Evolutionary conservation across 2,113 vertebrate genomes (phyloP), one percentile per base, ranked within the genome.

Genomic region (Paradisaea rubra): DNA sequence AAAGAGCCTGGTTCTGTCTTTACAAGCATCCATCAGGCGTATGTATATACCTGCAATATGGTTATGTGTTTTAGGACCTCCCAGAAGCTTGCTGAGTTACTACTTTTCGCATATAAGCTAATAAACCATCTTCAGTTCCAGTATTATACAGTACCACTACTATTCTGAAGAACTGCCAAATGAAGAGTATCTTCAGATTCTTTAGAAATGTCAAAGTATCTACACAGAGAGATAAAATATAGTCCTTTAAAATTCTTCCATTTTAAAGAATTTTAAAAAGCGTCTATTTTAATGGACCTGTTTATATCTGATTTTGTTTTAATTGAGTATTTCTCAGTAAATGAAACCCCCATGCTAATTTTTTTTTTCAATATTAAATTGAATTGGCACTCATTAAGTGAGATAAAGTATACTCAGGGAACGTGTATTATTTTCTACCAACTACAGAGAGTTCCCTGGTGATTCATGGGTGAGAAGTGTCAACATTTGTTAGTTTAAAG

Each of bases 11-110:
- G 2, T 41, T 69, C n/a, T 2, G 5, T 52, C 44, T 45, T 63
- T 37, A 42, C 8, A 28, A 18, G 13, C 17, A 39, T 23, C 28
- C 20, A 53, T 53, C 17, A 65, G 11, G 27, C 3, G 14, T 13
- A 45, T 8, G 1, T 39, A 41, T 41, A 16, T 16, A 41, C 5
- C 3, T n/a, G 53, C 12, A 73, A 35, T 16, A 53, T 1, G 0
- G 3, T 16, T 64, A 17, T 57, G 6, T n/a, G 23, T 4, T 50
- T 64, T 52, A 41, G 56, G 13, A 37, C 5, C 41, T 54, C 11
- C 11, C 10, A 60, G 85, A 72, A 42, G 6, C 7, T 50, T 72
- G 64, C 33, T 66, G 12, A 0, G 0, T 27, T 59, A 54, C 23
- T 71, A 1, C 30, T 83, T 66, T 71, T 61, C 15, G 39, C 35